Conservation (phyloP, 2,113 vertebrate genomes). For the Corythoichthys haematopterus region DNA sequence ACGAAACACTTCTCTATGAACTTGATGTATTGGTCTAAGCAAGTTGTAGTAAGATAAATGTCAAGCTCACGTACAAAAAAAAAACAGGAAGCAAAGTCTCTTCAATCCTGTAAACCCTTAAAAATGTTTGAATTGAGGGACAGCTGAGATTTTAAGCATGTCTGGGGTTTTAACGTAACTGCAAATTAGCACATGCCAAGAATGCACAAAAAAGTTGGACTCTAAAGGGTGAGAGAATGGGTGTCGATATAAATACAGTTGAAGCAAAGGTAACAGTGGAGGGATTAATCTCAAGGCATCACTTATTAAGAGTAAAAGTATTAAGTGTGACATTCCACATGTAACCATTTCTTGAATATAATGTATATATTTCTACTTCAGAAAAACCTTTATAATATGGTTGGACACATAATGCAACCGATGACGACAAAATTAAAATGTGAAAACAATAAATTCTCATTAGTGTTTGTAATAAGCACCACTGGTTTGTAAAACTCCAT, state of each 20-base stretch:
- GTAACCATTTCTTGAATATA: not conserved
- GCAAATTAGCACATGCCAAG: constrained; percentile 48
- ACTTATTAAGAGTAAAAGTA: constrained; percentile 22
- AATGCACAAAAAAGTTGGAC: constrained; percentile 45
- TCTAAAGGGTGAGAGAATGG: constrained; percentile 9
- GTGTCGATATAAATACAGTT: constrained; percentile 9
- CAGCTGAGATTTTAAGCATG: constrained; percentile 45
- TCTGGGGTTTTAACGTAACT: constrained; percentile 60
- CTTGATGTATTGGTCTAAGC: constrained; percentile 1
- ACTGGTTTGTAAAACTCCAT: no score
- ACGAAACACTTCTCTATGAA: constrained; percentile 2
- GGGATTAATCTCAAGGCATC: constrained; percentile 19
- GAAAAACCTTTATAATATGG: not conserved
- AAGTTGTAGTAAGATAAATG: constrained; percentile 22
- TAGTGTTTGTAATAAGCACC: no score
- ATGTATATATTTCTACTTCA: not conserved
- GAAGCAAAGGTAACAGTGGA: constrained; percentile 16
- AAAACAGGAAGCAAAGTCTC: not conserved
- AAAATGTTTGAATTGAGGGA: constrained; percentile 13
- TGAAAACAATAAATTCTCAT: no score
- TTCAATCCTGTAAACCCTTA: constrained; percentile 5
- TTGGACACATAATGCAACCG: not conserved
- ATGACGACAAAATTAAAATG: no score
- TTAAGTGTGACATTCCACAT: constrained; percentile 39
- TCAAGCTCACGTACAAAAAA: not conserved